A percentile compares a stretch with the other conserved stretches of the same genome.
Conservation (phyloP, 2,113 vertebrate species). For the Pluvianellus socialis region DNA sequence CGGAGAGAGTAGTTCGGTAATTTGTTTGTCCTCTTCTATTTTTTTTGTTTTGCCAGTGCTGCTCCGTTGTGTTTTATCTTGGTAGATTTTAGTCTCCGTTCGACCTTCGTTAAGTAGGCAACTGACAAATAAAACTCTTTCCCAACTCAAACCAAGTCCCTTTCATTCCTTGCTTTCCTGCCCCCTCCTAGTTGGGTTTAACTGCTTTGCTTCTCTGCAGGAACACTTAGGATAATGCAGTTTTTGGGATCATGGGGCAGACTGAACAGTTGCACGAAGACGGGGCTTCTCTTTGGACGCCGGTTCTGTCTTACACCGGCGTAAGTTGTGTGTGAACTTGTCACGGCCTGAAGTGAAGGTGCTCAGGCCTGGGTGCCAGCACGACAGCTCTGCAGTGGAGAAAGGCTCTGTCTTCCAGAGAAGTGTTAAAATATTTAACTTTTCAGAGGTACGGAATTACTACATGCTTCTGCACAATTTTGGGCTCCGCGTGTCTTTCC, state of each 20-base stretch:
- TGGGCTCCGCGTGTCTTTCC: not conserved
- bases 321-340: not conserved
- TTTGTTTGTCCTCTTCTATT: not conserved
- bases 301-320: not conserved
- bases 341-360: not conserved
- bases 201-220: not conserved
- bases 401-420: not conserved
- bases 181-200: not conserved
- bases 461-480: not conserved
- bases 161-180: not conserved
- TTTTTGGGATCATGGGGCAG: not conserved
- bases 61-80: not conserved
- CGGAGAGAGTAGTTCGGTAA: not conserved
- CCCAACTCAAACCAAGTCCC: not conserved
- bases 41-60: not conserved
- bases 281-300: not conserved
- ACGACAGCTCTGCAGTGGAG: not conserved
- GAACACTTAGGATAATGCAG: fast-evolving
- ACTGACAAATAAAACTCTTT: not conserved
- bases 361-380: not conserved
- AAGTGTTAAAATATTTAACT: not conserved
- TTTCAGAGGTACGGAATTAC: not conserved
- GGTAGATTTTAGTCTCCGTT: not conserved
- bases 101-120: not conserved
- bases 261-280: not conserved